Evolutionary conservation across 2,113 vertebrate species (phyloP).

Genomic region (Aythya baeri): DNA sequence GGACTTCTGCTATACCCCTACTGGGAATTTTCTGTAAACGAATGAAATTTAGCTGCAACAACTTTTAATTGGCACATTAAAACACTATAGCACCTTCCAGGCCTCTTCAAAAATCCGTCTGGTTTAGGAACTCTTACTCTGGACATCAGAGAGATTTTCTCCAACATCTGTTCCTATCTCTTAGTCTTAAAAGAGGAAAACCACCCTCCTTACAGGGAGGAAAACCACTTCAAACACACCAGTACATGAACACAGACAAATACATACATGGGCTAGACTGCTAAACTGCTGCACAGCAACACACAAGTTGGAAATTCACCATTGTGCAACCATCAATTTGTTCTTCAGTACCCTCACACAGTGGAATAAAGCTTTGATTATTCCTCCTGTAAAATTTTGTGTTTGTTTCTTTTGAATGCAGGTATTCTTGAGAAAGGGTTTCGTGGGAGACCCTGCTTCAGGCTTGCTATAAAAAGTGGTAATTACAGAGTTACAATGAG

Average conservation of each 20-base stretch:
- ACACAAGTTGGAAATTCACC: background rate
- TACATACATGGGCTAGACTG: background rate
- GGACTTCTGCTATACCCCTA: background rate
- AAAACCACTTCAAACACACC: background rate
- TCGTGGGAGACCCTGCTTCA: rapidly evolving
- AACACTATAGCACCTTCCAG: background rate
- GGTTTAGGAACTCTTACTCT: background rate
- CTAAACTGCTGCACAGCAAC: background rate
- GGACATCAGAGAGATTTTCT: background rate
- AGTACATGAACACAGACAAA: background rate
- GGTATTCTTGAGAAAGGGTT: background rate
- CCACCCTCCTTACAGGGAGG: background rate
- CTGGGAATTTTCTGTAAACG: background rate
- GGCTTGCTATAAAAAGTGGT: background rate
- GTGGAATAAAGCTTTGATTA: background rate
- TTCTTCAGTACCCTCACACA: background rate
- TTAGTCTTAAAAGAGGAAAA: background rate
- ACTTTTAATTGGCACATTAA: background rate
- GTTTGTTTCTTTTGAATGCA: background rate
- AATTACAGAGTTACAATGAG: background rate
- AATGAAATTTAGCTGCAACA: background rate
- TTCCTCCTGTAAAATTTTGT: background rate
- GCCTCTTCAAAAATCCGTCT: background rate
- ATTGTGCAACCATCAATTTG: background rate
- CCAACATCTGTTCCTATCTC: background rate